These are phyloP conservation scores for Semicossyphus pulcher DNA, from an alignment of 2,113 vertebrate species.

Conservation along the genomic window DNA sequence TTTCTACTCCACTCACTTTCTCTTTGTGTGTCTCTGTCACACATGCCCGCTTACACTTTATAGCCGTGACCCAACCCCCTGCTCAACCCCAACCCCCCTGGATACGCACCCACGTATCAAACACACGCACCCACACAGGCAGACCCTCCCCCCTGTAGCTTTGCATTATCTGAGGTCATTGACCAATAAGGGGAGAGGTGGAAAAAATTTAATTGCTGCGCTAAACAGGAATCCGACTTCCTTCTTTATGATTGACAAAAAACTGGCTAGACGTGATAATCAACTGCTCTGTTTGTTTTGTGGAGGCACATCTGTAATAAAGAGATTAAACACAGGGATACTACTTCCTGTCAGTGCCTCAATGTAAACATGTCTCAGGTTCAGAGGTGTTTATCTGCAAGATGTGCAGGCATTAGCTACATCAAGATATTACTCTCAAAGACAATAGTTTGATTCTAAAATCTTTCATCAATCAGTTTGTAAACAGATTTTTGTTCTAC, in stretches of 20 bases:
- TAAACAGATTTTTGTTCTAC: neutral
- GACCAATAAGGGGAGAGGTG: neutral
- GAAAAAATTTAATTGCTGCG: neutral
- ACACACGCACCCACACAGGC: conserved; percentile 7
- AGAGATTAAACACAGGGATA: no score
- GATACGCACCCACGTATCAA: conserved; percentile 6
- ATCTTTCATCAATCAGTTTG: neutral
- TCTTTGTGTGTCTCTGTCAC: conserved; percentile 21
- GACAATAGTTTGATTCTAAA: neutral
- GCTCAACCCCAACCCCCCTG: no score
- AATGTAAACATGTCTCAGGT: no score
- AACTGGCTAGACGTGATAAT: neutral
- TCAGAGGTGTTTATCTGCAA: neutral
- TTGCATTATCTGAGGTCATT: conserved; percentile 7
- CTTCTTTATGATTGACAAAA: no score
- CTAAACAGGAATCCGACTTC: neutral
- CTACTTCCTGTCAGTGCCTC: no score
- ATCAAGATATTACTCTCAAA: no score
- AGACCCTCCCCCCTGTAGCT: conserved; percentile 36
- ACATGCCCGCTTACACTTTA: conserved; percentile 35
- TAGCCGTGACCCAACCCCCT: conserved; percentile 29
- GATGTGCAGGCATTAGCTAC: neutral
- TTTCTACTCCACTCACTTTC: neutral
- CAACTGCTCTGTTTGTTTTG: neutral
- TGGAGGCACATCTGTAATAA: neutral